Evolutionary conservation across 2,797 vertebrate genomes (phyloP), one percentile per base, ranked within the genome.

Genomic region (Ceryle rudis): DNA sequence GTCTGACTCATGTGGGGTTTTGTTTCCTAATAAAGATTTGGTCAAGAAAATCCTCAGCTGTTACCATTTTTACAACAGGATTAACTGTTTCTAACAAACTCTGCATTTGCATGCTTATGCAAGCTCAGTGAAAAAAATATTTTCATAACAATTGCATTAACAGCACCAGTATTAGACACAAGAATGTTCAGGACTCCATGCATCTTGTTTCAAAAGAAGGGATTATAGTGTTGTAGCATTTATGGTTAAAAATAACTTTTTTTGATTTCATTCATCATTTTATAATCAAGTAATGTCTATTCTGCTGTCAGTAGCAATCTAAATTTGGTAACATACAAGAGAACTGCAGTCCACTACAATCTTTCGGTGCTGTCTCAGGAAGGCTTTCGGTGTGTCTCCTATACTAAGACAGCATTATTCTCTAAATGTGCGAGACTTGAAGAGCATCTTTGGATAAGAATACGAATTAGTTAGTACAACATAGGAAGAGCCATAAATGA

Each of bases 271-370:
- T 60, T 95, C 33, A 95, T 93, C 26, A 72, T 91, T 96, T 96
- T 87, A 55, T 77, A 92, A 81, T 37, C 90, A 97, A 95, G 44
- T 60, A 91, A 73, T 71, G 47, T 37, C 57, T 95, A 70, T 90
- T 96, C 81, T 82, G 72, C 65, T 94, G 79, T 81, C 74, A 84
- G 10, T 74, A 85, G 79, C 73, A 96, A 90, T 44, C 65, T 94
- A 95, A 81, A 96, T 95, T 95, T 88, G 71, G 46, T 47, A 83
- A 55, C 35, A 65, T 29, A 69, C 31, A 54, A 89, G 39, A 94
- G 29, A 74, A 79, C 17, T 79, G 74, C 21, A 79, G 46, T 41
- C 23, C 46, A 61, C 88, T 19, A 51, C 3, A 26, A 67, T 86
- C 72, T 86, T 96, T 92, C 75, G 92, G 49, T 46, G 55, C 44